These are phyloP conservation scores for Anas platyrhynchos DNA, from an alignment of 2,113 vertebrate species.

Conservation along the genomic window DNA sequence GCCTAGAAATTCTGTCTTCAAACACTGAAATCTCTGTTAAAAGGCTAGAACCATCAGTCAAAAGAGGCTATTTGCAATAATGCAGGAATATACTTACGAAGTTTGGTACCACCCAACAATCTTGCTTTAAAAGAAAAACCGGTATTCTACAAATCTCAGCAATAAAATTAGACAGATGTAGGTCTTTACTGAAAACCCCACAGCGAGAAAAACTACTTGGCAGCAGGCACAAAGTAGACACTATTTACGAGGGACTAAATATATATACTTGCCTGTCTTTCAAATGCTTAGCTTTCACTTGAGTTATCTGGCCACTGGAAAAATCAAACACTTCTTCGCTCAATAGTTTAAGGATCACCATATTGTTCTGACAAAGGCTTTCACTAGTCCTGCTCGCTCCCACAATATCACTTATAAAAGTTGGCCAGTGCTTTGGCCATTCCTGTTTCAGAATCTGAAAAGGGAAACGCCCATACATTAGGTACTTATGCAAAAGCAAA, in stretches of 20 bases:
- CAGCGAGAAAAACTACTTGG: not conserved
- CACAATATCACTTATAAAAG: constrained; percentile 98
- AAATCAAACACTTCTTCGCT: constrained; percentile 99
- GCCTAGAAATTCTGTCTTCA: not conserved
- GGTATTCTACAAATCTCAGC: not conserved
- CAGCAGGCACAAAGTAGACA: not conserved
- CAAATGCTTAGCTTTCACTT: constrained; percentile 98
- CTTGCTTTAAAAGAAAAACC: not conserved
- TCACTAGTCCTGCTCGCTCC: constrained; percentile 97
- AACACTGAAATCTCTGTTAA: not conserved
- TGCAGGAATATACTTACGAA: not conserved
- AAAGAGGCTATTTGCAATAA: not conserved
- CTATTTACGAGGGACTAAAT: not conserved
- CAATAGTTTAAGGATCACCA: constrained; percentile 96
- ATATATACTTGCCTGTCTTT: constrained; percentile 92
- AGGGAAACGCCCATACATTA: not conserved
- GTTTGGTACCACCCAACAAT: not conserved
- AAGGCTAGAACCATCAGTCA: not conserved
- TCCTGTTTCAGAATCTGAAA: constrained; percentile 96
- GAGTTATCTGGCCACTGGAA: constrained; percentile 98
- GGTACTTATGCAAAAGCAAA: not conserved
- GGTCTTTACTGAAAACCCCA: not conserved
- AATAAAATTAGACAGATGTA: not conserved
- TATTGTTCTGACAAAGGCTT: constrained; percentile 99
- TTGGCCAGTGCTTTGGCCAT: constrained; percentile 99